A percentile compares a stretch with the other conserved stretches of the same genome.
phyloP scores from a whole-genome alignment of 2,888 invertebrate species.

The Terebella lapidaria region DNA sequence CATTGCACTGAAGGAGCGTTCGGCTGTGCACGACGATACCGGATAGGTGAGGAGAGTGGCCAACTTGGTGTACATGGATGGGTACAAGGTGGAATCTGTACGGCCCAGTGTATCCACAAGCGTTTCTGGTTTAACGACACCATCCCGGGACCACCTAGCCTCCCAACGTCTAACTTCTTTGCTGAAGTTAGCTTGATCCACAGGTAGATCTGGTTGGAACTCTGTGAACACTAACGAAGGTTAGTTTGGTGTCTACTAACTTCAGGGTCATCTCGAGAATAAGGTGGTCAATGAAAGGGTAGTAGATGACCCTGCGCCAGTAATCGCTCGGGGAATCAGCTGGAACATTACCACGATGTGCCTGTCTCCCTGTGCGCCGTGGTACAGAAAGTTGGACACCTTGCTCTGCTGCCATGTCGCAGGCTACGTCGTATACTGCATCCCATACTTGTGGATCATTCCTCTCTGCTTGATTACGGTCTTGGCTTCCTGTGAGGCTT shows the following conservation, averaged over 20 bases:
- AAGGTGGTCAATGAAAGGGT: not conserved
- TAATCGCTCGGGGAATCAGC: not conserved
- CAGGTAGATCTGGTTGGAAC: no score
- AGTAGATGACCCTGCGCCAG: not conserved
- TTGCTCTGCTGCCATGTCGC: not conserved
- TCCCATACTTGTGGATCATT: not conserved
- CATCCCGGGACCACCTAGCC: no score
- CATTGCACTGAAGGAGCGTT: not conserved
- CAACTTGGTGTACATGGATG: not conserved
- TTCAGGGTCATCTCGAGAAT: not conserved
- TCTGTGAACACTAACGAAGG: no score
- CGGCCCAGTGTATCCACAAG: not conserved
- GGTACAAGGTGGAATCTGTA: not conserved
- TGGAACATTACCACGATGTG: not conserved
- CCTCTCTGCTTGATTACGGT: not conserved
- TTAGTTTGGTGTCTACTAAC: no score
- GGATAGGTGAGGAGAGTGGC: not conserved
- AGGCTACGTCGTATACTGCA: not conserved
- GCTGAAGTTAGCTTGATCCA: no score
- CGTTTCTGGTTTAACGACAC: no score
- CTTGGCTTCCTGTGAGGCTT: not conserved
- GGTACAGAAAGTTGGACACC: not conserved
- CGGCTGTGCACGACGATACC: not conserved
- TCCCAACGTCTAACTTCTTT: no score
- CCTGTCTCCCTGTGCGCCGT: not conserved